Evolutionary conservation across 92 coral and sea anemone species (phyloP).

Genomic region (Bergia puertoricense): DNA sequence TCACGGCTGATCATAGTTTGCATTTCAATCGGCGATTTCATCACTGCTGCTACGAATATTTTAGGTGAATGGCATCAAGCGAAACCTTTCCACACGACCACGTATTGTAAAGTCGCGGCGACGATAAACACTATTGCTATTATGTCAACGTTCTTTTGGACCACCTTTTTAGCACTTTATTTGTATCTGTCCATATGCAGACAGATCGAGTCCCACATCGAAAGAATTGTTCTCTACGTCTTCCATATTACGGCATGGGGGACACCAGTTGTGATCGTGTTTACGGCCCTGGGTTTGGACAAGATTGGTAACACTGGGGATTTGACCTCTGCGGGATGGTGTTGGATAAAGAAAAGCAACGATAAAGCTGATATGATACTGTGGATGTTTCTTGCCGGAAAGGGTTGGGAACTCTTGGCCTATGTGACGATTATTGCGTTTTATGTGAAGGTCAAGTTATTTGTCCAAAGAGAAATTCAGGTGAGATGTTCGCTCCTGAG

Average conservation of each 20-base stretch:
- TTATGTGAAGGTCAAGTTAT: slow-evolving; percentile 68
- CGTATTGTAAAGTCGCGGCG: slow-evolving; percentile 54
- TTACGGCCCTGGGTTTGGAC: slow-evolving; percentile 35
- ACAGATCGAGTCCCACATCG: slow-evolving; percentile 55
- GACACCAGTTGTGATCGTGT: slow-evolving; percentile 62
- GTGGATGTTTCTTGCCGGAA: slow-evolving; percentile 94
- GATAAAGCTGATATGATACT: slow-evolving; percentile 19
- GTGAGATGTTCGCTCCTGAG: neutral
- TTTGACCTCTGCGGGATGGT: slow-evolving; percentile 82
- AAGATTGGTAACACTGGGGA: slow-evolving; percentile 56
- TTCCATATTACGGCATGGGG: slow-evolving; percentile 85
- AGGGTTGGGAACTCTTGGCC: slow-evolving; percentile 91
- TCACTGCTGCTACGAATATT: slow-evolving; percentile 44
- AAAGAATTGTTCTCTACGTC: slow-evolving; percentile 53
- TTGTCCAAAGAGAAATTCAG: slow-evolving; percentile 35
- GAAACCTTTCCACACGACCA: neutral
- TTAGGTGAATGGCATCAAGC: slow-evolving; percentile 44
- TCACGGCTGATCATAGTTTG: slow-evolving; percentile 61
- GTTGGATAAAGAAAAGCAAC: slow-evolving; percentile 63
- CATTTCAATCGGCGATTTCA: slow-evolving; percentile 68
- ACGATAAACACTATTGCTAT: slow-evolving; percentile 71
- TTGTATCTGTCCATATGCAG: slow-evolving; percentile 68
- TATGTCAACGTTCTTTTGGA: slow-evolving; percentile 94
- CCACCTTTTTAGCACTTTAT: slow-evolving; percentile 68
- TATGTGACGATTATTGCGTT: slow-evolving; percentile 72